Base-by-base conservation (phyloP, 1,140 invertebrate genomes). In the Drosophila baimaii region DNA sequence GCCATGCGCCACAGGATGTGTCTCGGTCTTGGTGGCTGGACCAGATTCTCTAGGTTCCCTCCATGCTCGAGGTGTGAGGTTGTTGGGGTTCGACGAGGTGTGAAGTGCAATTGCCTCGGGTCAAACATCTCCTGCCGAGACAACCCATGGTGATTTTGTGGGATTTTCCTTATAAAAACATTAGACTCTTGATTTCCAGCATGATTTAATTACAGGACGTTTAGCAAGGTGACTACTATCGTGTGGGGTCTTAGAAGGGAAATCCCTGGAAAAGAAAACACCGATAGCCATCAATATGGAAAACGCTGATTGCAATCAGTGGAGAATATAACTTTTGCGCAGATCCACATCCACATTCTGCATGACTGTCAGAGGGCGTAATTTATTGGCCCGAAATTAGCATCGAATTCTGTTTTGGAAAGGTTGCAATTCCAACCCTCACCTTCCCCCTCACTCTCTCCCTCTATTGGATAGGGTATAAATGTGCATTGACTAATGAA, bases 1-100 rank as follows among this genome's bases (percentile, higher is more conserved):
- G 84, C 84, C 79, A 88, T 89, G 84, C 84, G 84, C 84, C 84
- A 78, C 84, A 88, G 84, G 84, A 88, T 89, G 84, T 74, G 84
- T 89, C 84, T 85, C 49, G 27, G n/a, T 31, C 27, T 27, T 2
- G 68, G 46, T 21, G 9, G 47, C 27, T 72, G 82, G 74, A 63
- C 58, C 55, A 55, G 54, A 41, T 59, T 27, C 46, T 9, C 37
- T 10, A n/a, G 46, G n/a, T 29, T 49, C n/a, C n/a, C 46, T 77
- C 63, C 62, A 61, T 79, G 15, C 33, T 13, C 13, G 25, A 66
- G 64, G 64, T 66, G 64, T 65, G 59, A 64, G 33, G 58, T 63
- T 52, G 49, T 33, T 33, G 49, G 29, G 17, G 49, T 33, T 52
- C 49, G 49, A 33, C 61, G 33, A 64, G 62, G 62, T 64, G 29